These are phyloP conservation scores for Bos taurus DNA, from an alignment of 2,113 vertebrate genomes.

Conservation along the genomic window DNA sequence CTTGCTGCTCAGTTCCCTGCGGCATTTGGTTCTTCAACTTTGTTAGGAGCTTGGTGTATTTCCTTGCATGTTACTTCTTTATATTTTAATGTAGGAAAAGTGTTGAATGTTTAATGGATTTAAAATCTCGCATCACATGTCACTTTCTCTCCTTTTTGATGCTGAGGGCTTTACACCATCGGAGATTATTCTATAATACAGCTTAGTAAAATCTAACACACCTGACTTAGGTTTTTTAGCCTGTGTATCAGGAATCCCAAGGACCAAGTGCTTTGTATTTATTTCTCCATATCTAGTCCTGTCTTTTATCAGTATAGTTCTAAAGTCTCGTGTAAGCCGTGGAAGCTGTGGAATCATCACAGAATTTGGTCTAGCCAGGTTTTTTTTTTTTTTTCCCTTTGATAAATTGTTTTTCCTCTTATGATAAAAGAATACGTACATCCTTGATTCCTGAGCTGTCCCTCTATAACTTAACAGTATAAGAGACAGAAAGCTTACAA, in stretches of 20 bases:
- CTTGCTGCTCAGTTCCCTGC: background rate
- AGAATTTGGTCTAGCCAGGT: background rate
- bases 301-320: background rate
- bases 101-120: background rate
- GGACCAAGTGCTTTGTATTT: background rate
- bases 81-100: background rate
- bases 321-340: background rate
- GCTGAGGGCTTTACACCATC: background rate
- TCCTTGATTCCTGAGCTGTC: background rate
- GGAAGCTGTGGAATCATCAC: background rate
- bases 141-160: background rate
- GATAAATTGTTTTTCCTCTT: background rate
- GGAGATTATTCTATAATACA: background rate
- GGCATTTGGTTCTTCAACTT: background rate
- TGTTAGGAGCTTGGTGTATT: background rate
- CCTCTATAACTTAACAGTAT: background rate
- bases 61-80: background rate
- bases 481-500: background rate
- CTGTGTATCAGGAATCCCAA: background rate
- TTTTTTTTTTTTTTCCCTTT: background rate
- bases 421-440: background rate
- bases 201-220: background rate
- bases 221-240: background rate
- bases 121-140: background rate
- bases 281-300: background rate